These are phyloP conservation scores for Heterotilapia buettikoferi DNA, from an alignment of 2,113 vertebrate genomes.

Conservation along the genomic window DNA sequence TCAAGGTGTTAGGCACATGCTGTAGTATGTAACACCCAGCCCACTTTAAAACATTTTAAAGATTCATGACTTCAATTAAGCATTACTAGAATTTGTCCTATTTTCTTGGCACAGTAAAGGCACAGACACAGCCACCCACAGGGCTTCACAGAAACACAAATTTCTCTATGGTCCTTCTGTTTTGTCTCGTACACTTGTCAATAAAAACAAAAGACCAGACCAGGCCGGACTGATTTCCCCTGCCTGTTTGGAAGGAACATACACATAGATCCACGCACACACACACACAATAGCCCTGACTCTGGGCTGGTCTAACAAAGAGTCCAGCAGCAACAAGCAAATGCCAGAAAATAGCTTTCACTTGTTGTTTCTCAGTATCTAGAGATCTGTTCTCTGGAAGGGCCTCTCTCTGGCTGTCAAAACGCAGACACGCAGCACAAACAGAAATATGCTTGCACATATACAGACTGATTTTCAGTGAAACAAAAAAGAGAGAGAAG, in stretches of 20 bases:
- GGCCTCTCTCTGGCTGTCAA: conserved; percentile 37
- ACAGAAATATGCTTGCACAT: neutral
- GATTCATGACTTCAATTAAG: neutral
- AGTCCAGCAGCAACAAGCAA: conserved; percentile 50
- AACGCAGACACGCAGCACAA: conserved; percentile 5
- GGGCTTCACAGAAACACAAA: conserved; percentile 30
- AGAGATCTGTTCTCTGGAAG: conserved; percentile 49
- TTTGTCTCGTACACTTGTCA: conserved; percentile 49
- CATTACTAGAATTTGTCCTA: neutral
- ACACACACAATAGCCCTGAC: conserved; percentile 9
- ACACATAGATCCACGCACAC: neutral
- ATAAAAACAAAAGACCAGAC: conserved; percentile 71
- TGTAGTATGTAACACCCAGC: neutral
- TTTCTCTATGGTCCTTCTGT: conserved; percentile 47
- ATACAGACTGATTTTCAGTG: neutral
- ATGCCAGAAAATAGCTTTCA: conserved; percentile 50
- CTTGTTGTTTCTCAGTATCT: conserved; percentile 57
- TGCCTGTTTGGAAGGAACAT: conserved; percentile 28
- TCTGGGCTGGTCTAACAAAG: conserved; percentile 37
- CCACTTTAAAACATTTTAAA: neutral
- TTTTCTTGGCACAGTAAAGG: conserved; percentile 13
- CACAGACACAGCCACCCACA: neutral
- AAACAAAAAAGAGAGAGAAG: neutral
- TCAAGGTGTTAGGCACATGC: neutral
- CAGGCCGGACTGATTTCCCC: conserved; percentile 64